These are phyloP conservation scores for Pelecanus crispus DNA, from an alignment of 2,113 vertebrate species.

Conservation along the genomic window DNA sequence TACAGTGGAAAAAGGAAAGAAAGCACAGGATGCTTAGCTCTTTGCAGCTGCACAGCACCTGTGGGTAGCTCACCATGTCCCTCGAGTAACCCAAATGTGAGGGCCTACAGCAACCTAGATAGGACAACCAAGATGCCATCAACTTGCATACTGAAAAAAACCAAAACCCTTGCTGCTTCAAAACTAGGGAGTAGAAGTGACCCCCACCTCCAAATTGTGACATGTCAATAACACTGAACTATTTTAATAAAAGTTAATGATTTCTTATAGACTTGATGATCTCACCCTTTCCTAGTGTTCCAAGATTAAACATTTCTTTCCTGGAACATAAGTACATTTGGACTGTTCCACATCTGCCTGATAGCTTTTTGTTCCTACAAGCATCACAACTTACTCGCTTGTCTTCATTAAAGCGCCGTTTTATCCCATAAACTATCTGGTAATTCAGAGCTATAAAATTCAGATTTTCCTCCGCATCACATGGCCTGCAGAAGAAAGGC, in stretches of 20 bases:
- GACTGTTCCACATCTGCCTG: not conserved
- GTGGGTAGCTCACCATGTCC: not conserved
- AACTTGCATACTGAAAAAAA: not conserved
- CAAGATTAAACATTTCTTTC: constrained; percentile 29
- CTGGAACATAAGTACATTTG: not conserved
- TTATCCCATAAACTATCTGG: not conserved
- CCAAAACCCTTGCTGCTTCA: not conserved
- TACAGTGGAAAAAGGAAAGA: not conserved
- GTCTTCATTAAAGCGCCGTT: not conserved
- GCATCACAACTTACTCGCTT: not conserved
- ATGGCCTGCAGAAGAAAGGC: not conserved
- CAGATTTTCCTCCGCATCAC: not conserved
- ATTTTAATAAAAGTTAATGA: not conserved
- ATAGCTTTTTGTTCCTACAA: not conserved
- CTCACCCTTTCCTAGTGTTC: not conserved
- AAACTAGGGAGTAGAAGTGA: not conserved
- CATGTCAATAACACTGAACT: not conserved
- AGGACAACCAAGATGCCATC: not conserved
- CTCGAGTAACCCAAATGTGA: not conserved
- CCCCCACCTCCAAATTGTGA: not conserved
- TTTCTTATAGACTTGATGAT: constrained; percentile 10
- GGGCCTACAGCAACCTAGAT: not conserved
- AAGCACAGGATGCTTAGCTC: not conserved
- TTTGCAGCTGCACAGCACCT: not conserved
- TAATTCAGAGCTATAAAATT: not conserved